Percentiles rank a stretch among this genome's conserved stretches.
Conservation (phyloP, 1,140 invertebrate species). For the Camponotus floridanus region DNA sequence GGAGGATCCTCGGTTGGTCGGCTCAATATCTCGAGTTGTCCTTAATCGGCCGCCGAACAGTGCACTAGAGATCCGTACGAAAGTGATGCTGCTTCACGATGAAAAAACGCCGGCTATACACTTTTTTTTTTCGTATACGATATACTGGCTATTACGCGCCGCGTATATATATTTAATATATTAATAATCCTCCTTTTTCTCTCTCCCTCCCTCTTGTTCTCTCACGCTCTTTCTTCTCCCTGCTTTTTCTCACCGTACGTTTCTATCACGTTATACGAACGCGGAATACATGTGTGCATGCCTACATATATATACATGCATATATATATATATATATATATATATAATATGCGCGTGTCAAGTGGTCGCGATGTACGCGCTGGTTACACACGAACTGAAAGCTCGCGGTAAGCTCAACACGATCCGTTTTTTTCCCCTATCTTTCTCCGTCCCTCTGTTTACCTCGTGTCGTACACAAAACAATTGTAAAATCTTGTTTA, state of each 20-base stretch:
- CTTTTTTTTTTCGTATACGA: conserved; percentile 63
- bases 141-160: conserved; percentile 34
- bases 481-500: conserved; percentile 19
- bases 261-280: conserved; percentile 56
- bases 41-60: conserved; percentile 65
- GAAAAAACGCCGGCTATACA: conserved; percentile 66
- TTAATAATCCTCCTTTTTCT: conserved; percentile 52
- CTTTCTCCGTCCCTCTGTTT: not conserved
- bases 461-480: not conserved
- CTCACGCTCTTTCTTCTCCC: not conserved
- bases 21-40: conserved; percentile 65
- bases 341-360: not conserved
- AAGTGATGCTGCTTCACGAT: conserved; percentile 66
- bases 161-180: conserved; percentile 17
- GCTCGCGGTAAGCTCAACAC: not conserved
- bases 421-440: not conserved
- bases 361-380: conserved; percentile 35
- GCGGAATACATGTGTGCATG: conserved; percentile 52
- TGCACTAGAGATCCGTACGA: conserved; percentile 63
- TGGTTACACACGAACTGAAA: conserved; percentile 37
- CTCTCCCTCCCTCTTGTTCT: not conserved
- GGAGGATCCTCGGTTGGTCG: conserved; percentile 63
- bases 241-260: conserved; percentile 51
- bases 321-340: conserved; percentile 11
- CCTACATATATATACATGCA: conserved; percentile 42